Percentiles rank a stretch among this genome's conserved stretches.
These are phyloP conservation scores for Boulengerochromis microlepis DNA, from an alignment of 2,113 vertebrate genomes.

Conservation along the genomic window DNA sequence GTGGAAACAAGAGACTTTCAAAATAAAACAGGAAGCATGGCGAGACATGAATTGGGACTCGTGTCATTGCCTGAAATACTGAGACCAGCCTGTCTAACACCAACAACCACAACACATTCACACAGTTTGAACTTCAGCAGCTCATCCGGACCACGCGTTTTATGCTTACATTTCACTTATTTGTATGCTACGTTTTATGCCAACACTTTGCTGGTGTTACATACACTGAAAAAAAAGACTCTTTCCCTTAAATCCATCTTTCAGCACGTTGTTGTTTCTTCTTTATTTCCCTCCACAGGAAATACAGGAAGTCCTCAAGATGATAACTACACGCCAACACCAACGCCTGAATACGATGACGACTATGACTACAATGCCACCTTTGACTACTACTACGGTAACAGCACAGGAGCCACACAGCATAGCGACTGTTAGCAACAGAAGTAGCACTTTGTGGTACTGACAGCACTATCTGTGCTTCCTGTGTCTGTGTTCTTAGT, in stretches of 20 bases:
- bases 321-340: accelerated
- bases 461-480: neutral
- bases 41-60: neutral
- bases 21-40: neutral
- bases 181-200: neutral
- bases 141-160: neutral
- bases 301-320: accelerated
- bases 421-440: neutral
- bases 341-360: neutral
- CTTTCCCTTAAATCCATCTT: neutral
- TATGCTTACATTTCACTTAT: neutral
- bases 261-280: neutral
- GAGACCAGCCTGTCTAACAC: neutral
- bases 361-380: neutral
- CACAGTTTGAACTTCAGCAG: neutral
- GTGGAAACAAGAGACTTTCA: neutral
- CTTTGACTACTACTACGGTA: neutral
- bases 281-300: neutral
- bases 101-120: neutral
- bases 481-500: neutral
- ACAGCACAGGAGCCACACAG: neutral
- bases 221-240: neutral
- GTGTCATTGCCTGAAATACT: neutral
- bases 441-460: neutral
- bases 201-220: too few relatives aligned